Evolutionary conservation across 2,113 vertebrate species (phyloP).

Genomic region (Nansenia antarctica): DNA sequence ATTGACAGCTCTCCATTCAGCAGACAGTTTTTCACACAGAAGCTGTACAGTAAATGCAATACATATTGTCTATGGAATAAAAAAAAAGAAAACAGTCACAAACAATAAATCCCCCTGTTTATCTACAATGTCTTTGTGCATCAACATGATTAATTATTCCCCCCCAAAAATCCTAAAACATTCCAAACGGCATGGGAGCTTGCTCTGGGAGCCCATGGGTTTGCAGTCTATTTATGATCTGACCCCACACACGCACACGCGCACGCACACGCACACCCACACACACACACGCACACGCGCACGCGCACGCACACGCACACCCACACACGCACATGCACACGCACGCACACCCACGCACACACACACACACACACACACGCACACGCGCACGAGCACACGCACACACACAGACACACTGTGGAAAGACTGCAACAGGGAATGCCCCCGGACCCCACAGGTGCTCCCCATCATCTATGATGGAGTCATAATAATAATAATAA

Average conservation of each 20-base stretch:
- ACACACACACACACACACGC: too few relatives aligned
- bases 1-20: slow-evolving; percentile 37
- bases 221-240: neutral
- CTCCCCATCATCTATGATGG: neutral
- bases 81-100: slow-evolving; percentile 31
- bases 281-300: too few relatives aligned
- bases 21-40: slow-evolving; percentile 37
- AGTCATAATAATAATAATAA: slow-evolving; percentile 30
- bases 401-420: too few relatives aligned
- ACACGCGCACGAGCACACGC: too few relatives aligned
- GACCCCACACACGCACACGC: too few relatives aligned
- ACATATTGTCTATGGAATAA: slow-evolving; percentile 36
- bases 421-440: slow-evolving; percentile 48
- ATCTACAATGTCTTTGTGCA: slow-evolving; percentile 48
- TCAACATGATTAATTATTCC: slow-evolving; percentile 25
- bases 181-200: neutral
- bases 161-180: too few relatives aligned
- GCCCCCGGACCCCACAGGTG: slow-evolving; percentile 26
- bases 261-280: too few relatives aligned
- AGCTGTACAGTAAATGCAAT: slow-evolving; percentile 42
- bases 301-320: too few relatives aligned
- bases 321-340: too few relatives aligned
- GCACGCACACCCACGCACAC: too few relatives aligned
- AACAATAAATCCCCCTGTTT: slow-evolving; percentile 39
- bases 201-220: too few relatives aligned